Base-by-base conservation (phyloP, 2,113 vertebrate genomes). In the Salvelinus namaycush region DNA sequence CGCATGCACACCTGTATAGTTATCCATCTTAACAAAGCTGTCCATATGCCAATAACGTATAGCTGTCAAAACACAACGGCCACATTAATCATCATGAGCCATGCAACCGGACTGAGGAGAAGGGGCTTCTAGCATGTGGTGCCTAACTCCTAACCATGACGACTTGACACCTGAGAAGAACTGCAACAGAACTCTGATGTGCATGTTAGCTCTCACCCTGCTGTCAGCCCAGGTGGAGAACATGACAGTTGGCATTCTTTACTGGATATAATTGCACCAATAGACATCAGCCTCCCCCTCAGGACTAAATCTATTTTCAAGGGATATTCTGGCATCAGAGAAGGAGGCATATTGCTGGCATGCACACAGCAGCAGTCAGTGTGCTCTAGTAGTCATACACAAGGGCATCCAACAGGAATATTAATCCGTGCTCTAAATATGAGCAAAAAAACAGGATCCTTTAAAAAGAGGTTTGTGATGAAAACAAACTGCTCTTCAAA, bases 81-180 rank as follows among this genome's bases (percentile, higher is more conserved):
- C 76, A 76, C 89, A 89, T 92, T 88, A 86, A 91, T 93, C 92
- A 92, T 87, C 86, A 89, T 93, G 76, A 86, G 87, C 89, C 87
- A 87, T 84, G 74, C 82, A 79, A 79, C 82, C 77, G 83, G 83
- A 87, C 76, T 68, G 71, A 77, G 72, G 75, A 70, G 76, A 80
- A 74, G 66, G 74, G 64, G 64, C 5, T 68, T 31, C 26, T n/a
- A 66, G 26, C n/a, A 27, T 66, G 64, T 14, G 27, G 64, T 27
- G 29, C 26, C 4, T 22, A 54, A 54, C 51, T 5, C 51, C 16
- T 54, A 16, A 54, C 51, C 12, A 54, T 54, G 12, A 14, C 51
- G 16, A 54, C 51, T 44, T 44, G 51, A 54, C 51, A 16, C 13
- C 51, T 18, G 51, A 54, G 13, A 14, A 54, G 51, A 18, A 54